Conservation (phyloP, 2,797 vertebrate species). For the Hypotaenidia philippensis region DNA sequence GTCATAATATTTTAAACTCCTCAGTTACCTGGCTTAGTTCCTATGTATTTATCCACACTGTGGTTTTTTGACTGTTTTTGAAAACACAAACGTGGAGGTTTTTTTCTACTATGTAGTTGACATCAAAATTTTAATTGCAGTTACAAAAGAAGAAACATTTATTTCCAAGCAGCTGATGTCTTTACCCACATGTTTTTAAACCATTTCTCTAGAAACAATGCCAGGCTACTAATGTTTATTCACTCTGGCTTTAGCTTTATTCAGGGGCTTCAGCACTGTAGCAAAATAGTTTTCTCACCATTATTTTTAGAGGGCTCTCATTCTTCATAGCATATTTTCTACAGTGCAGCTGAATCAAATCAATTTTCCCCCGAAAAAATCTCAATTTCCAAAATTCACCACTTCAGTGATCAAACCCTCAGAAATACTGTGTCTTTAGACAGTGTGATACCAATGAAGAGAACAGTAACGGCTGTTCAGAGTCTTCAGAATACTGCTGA, state of each 20-base stretch:
- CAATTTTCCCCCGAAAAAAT: slow-evolving; percentile 18
- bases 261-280: not conserved
- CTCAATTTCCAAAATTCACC: not conserved
- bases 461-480: not conserved
- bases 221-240: not conserved
- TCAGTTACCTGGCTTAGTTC: not conserved
- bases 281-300: not conserved
- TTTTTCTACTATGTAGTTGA: not conserved
- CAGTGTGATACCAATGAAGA: not conserved
- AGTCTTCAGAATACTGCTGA: not conserved
- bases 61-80: not conserved
- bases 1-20: not conserved
- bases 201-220: not conserved
- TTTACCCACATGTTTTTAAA: not conserved
- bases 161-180: not conserved
- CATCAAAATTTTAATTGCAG: not conserved
- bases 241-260: not conserved
- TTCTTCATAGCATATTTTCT: not conserved
- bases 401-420: not conserved
- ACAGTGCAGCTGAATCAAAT: not conserved
- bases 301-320: not conserved
- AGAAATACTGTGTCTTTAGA: not conserved
- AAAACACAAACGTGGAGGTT: not conserved
- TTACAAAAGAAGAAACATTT: not conserved
- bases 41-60: not conserved